Evolutionary conservation across 1,140 invertebrate species (phyloP), one percentile per base, ranked within the genome.

Genomic region (Heliconius nattereri): DNA sequence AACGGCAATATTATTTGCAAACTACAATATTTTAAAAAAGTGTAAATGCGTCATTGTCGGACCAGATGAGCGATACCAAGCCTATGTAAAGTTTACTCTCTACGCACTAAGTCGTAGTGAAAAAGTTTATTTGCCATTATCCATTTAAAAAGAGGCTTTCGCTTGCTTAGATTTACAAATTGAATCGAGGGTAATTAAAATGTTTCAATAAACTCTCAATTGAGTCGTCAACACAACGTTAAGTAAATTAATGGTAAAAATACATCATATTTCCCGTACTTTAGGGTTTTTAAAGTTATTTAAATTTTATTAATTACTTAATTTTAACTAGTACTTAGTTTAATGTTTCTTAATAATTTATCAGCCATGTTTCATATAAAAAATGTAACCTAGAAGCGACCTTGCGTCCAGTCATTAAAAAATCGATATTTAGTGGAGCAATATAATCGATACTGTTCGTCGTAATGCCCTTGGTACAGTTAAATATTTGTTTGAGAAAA

Each of bases 371-470:
- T 66, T 13, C 13, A 66, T 66, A 29, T 23, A 66, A 66, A 66
- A 66, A 66, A 66, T 66, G 16, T 66, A 66, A 66, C 60, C 60
- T 66, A 66, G 60, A 66, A 26, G 26, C 60, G 60, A 66, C 60
- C 60, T 66, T 66, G 60, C 5, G 26, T 66, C 26, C 13, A 66
- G 60, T 66, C 60, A 19, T 66, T 66, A 66, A 26, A 66, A 66
- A 66, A 66, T 66, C 60, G 60, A 66, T 66, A 66, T 66, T 66
- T 66, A 66, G 60, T 29, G 60, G 60, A 66, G 60, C 60, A 66
- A 66, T 66, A 66, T 66, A 66, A 66, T 66, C 60, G 60, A 66
- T 66, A 29, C 60, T 66, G 60, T 26, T 29, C 60, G 60, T 66
- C 23, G 26, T 60, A 29, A 26, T 16, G 60, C 60, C 60, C 60